Percentiles rank a stretch among this genome's conserved stretches.
Conservation (phyloP, 37 sponge, comb jelly and placozoan species). For the Hormiphora californensis region DNA sequence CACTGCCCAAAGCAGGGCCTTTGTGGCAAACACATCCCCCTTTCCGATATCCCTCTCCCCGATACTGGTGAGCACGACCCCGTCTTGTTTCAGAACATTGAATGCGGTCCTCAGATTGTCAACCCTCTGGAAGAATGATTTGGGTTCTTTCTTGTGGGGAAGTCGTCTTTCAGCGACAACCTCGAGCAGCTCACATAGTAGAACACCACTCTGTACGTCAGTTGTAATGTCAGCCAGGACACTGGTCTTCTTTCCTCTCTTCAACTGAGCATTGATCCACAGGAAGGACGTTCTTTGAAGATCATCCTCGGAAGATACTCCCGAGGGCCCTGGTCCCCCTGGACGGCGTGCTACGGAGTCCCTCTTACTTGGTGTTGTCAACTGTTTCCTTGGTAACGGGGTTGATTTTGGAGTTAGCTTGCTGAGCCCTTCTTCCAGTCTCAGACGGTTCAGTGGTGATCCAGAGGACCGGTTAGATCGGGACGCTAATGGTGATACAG, state of each 20-base stretch:
- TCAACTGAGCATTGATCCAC: background rate
- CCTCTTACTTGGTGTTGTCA: background rate
- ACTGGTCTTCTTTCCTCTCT: background rate
- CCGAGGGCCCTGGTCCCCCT: too few relatives aligned
- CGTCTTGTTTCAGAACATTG: background rate
- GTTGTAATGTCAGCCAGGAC: background rate
- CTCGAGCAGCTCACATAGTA: constrained; percentile 2
- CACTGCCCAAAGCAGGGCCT: background rate
- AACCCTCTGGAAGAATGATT: background rate
- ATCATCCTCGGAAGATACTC: background rate
- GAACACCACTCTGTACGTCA: background rate
- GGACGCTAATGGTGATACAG: too few relatives aligned
- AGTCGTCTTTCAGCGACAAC: background rate
- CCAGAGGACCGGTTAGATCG: too few relatives aligned
- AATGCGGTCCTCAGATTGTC: background rate
- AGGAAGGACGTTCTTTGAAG: background rate
- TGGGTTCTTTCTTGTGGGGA: background rate
- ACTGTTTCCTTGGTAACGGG: background rate
- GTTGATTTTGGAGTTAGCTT: too few relatives aligned
- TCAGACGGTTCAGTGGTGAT: background rate
- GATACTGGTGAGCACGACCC: background rate
- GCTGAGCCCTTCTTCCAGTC: background rate
- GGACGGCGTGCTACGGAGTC: too few relatives aligned
- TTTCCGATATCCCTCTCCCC: background rate
- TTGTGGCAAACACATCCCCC: background rate